Base-by-base conservation (phyloP, 92 coral and sea anemone genomes). In the Parazoanthus swiftii region DNA sequence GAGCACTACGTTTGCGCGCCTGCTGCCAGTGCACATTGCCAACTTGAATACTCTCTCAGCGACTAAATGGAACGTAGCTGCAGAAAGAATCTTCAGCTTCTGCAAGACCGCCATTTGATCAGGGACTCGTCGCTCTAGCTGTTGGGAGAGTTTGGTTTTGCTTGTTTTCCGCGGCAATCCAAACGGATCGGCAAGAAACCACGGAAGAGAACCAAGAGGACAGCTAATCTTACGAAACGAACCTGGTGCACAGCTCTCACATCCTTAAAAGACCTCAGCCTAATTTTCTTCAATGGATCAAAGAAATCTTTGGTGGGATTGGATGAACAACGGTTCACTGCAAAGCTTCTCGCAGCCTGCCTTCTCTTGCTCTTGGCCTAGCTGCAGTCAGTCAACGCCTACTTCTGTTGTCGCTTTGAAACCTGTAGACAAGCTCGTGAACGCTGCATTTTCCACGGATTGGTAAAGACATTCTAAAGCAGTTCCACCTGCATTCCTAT, bases 161-260 rank as follows among this genome's bases (percentile, higher is more conserved):
- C 50, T 78, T 58, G 90, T 85, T 90, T 93, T 91, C 0, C 89
- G 79, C 16, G 93, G 93, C 8, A 84, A 72, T 9, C 93, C 92
- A 89, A 91, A 89, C 3, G 91, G 89, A 88, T 85, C 92, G 37
- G 93, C 92, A 35, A 93, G 84, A 20, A 90, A 83, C 95, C 90
- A 92, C 72, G 42, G 42, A 39, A 39, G 42, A 16, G 95, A 93
- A 37, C 93, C 92, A 42, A 93, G 93, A 11, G 93, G 92, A 83
- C 59, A 90, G 20, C 91, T 90, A 74, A 89, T 85, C 83, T 90
- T 86, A 25, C 89, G 92, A 86, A 93, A 93, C 58, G 91, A 86
- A 93, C 90, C 89, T 93, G 89, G 29, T 48, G 15, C 79, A 88
- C 87, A 35, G 86, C 76, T 76, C 88, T 91, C 86, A 93, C 92